Base-by-base conservation (phyloP, 2,797 vertebrate species). In the Argentina silus region DNA sequence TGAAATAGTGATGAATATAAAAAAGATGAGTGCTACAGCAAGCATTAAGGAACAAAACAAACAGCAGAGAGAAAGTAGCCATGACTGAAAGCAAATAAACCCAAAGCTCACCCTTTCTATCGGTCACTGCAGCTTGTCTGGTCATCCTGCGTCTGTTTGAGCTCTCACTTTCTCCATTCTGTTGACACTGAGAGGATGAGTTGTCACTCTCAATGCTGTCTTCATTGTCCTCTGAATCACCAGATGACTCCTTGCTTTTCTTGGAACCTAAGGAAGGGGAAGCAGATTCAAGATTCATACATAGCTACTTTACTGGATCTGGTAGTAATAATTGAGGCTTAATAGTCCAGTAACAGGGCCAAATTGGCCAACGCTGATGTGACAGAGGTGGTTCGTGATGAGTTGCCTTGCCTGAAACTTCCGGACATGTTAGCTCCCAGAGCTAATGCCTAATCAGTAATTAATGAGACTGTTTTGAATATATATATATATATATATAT, bases 181-280 rank as follows among this genome's bases (percentile, higher is more conserved):
- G 87, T 9, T 63, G 78, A 53, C 76, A 80, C n/a, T 74, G 78
- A 21, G 82, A 86, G 0, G 83, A 72, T 21, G 87, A 88, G 19
- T 69, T 48, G 8, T 87, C 84, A 0, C 81, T 90, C 72, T 81
- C 84, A 10, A 73, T 73, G 12, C 56, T 81, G 55, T 84, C 89
- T 19, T 89, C 89, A 9, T 92, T 86, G 10, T 85, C 88, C 79
- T 89, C 89, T 15, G 88, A 93, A 48, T 91, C 85, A 12, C 57
- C 73, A 50, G 44, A 80, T 0, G 87, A 91, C 72, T 81, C 82
- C 45, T 90, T 79, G 70, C 77, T 81, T 73, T 88, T 83, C 66
- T 50, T 80, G 59, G 86, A 89, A 65, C 57, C 93, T 94, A 51
- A 14, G 27, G 15, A n/a, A 60, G 23, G 36, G 5, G 66, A 67